A percentile compares a stretch with the other conserved stretches of the same genome.
These are phyloP conservation scores for Petrocephalus microphthalmus DNA, from an alignment of 2,113 vertebrate genomes.

Conservation along the genomic window DNA sequence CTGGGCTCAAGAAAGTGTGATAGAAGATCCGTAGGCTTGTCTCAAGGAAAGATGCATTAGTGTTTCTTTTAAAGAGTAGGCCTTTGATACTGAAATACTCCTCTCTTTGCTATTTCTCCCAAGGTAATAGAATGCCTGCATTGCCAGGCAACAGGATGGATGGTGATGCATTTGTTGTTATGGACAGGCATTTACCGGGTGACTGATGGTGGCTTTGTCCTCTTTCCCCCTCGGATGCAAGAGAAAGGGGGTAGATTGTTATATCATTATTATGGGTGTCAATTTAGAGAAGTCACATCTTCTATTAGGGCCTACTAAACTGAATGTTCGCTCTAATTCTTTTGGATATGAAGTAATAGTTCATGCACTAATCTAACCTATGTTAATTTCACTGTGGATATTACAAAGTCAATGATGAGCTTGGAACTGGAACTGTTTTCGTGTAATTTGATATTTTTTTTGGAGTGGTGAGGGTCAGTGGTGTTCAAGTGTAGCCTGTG, in stretches of 20 bases:
- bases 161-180: conserved; percentile 29
- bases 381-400: not conserved
- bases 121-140: conserved; percentile 9
- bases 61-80: not conserved
- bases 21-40: not conserved
- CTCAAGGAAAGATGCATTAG: not conserved
- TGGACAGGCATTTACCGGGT: conserved; percentile 18
- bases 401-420: not conserved
- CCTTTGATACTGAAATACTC: not conserved
- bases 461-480: not conserved
- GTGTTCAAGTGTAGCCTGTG: not conserved
- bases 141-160: conserved; percentile 36
- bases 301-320: not conserved
- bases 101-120: conserved; percentile 13
- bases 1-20: not conserved
- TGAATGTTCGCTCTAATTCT: not conserved
- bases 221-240: not conserved
- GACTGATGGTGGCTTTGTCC: conserved; percentile 10
- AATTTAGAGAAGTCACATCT: not conserved
- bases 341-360: not conserved
- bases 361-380: not conserved
- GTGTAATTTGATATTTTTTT: not conserved
- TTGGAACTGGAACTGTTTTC: not conserved
- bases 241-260: not conserved
- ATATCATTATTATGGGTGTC: not conserved